phyloP scores from a whole-genome alignment of 2,888 invertebrate species.

The Neelides folsomi region DNA sequence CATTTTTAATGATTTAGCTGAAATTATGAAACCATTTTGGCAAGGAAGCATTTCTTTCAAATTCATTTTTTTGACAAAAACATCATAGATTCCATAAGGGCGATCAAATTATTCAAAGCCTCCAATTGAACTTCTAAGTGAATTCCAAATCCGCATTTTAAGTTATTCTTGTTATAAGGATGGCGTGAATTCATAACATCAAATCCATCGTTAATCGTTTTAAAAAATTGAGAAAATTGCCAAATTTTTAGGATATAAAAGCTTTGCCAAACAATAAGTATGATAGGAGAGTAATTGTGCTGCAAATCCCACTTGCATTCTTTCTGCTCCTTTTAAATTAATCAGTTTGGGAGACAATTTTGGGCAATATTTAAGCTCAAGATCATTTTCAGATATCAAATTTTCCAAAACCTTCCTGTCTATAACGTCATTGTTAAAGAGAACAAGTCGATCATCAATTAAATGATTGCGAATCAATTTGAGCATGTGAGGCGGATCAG shows the following conservation, averaged over 20 bases:
- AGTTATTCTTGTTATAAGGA: neutral
- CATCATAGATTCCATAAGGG: neutral
- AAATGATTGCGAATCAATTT: conserved; percentile 10
- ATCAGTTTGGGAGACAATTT: no score
- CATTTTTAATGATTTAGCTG: neutral
- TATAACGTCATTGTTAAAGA: neutral
- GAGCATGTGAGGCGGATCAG: conserved; percentile 11
- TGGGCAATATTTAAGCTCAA: conserved; percentile 1
- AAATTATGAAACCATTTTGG: neutral
- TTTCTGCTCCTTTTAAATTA: neutral
- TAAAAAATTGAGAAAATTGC: conserved; percentile 4
- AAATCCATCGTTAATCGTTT: conserved; percentile 7
- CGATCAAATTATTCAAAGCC: neutral
- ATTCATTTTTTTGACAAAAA: neutral
- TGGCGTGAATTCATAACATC: conserved; percentile 9
- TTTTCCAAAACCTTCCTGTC: neutral
- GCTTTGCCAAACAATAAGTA: conserved; percentile 1
- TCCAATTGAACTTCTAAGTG: neutral
- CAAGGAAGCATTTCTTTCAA: neutral
- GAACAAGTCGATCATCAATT: conserved; percentile 5
- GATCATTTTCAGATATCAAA: neutral
- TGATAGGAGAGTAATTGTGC: conserved; percentile 7
- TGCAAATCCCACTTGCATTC: conserved; percentile 7
- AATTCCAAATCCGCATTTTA: neutral
- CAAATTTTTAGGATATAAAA: neutral